Conservation (phyloP, 1,140 invertebrate genomes). For the Hirudo medicinalis region DNA sequence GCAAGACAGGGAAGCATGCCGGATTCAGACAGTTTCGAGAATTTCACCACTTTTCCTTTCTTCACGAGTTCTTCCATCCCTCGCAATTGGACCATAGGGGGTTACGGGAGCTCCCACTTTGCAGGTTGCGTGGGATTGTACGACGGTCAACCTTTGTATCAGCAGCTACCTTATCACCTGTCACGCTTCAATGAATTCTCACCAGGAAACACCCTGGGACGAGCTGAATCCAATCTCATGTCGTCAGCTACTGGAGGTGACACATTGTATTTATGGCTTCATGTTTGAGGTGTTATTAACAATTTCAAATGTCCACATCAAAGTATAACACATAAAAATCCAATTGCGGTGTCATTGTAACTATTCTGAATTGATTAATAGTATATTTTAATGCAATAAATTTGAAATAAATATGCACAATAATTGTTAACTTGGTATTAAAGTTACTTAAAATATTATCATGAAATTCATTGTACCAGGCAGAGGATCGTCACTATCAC, state of each 20-base stretch:
- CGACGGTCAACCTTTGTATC: neutral
- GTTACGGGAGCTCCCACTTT: neutral
- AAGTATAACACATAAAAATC: no score
- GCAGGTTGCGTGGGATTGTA: neutral
- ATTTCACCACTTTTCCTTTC: slow-evolving; percentile 48
- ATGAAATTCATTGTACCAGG: slow-evolving; percentile 30
- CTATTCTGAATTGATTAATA: neutral
- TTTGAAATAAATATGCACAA: no score
- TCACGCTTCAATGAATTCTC: neutral
- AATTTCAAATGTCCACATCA: neutral
- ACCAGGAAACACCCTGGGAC: neutral
- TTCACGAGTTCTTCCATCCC: neutral
- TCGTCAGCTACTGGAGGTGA: slow-evolving; percentile 8
- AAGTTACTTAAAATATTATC: neutral
- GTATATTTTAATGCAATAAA: neutral
- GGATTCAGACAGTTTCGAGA: slow-evolving; percentile 57
- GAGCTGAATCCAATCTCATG: slow-evolving; percentile 7
- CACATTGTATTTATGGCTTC: neutral
- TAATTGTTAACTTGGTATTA: no score
- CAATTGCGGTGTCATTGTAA: neutral
- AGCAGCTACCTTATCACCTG: neutral
- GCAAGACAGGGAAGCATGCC: slow-evolving; percentile 37
- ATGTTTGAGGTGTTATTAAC: neutral
- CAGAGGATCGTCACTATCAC: slow-evolving; percentile 76
- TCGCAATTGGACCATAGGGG: neutral